Evolutionary conservation across 2,888 invertebrate genomes (phyloP), one percentile per base, ranked within the genome.

Genomic region (Lasioglossum calceatum): DNA sequence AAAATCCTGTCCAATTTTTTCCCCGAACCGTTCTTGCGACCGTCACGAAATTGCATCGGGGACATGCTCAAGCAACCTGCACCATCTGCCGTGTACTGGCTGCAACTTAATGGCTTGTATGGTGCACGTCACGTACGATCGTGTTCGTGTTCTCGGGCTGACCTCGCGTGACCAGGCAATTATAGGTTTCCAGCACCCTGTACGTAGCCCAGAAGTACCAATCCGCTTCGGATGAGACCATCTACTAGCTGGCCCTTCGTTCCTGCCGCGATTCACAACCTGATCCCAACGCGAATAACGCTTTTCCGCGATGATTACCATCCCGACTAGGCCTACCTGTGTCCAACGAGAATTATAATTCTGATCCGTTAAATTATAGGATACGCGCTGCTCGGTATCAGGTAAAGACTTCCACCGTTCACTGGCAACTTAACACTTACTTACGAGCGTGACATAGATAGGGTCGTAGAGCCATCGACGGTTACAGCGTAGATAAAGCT

Each of bases 141-240:
- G 87, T 84, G 88, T 90, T 92, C 90, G 86, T 91, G 91, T 87
- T 90, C 92, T 77, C 90, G 76, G 82, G 83, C 79, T 90, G 89
- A 90, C 89, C 92, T 92, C 88, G 91, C 92, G 92, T 91, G 92
- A 91, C 88, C 87, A 82, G 81, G 80, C 91, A 92, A 91, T 92
- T 89, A 91, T 86, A 83, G 91, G 91, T 89, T 91, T 88, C 86
- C 83, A 86, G 83, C 82, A 79, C 81, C 84, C 71, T 82, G 85
- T 85, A 87, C 77, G 79, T 78, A 86, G 84, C 44, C 77, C 80
- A 86, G 85, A 90, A 91, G 89, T 89, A 90, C 81, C 90, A 85
- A 90, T 90, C 85, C 79, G 70, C 81, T 87, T 87, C 84, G 86
- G 87, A 92, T 74, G 89, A 85, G 88, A 86, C 82, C 81, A 77